A percentile compares a stretch with the other conserved stretches of the same genome.
Evolutionary conservation across 2,113 vertebrate genomes (phyloP).

Genomic region (Engystomops pustulosus): DNA sequence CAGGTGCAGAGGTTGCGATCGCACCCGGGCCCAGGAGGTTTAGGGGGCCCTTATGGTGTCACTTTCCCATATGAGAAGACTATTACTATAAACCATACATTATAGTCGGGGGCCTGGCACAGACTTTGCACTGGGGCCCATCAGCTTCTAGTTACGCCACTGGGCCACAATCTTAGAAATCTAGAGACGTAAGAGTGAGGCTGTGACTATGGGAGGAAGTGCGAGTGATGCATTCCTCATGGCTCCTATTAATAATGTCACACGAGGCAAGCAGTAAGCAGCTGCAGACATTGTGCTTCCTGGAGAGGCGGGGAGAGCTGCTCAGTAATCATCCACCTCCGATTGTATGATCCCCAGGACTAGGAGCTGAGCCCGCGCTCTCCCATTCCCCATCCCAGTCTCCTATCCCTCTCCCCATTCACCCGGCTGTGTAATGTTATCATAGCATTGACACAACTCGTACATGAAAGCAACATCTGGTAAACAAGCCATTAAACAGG

Average conservation of each 20-base stretch:
- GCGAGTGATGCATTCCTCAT: background rate
- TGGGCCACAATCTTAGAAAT: background rate
- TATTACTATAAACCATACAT: no score
- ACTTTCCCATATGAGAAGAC: no score
- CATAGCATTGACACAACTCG: background rate
- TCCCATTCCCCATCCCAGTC: background rate
- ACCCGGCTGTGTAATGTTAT: background rate
- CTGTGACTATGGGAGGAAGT: background rate
- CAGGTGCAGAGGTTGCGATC: no score
- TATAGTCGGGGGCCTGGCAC: no score
- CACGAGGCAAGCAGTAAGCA: constrained; percentile 40
- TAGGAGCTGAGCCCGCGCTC: background rate
- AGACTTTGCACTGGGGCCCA: no score
- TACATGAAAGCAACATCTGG: constrained; percentile 22
- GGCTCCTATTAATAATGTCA: constrained; percentile 25
- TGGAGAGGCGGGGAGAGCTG: constrained; percentile 40
- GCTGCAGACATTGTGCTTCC: constrained; percentile 52
- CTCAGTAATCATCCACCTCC: background rate
- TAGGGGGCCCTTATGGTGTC: no score
- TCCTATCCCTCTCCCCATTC: background rate
- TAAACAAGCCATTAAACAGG: constrained; percentile 38
- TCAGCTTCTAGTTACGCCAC: no score
- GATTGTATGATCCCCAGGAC: constrained; percentile 32
- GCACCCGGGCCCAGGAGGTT: no score
- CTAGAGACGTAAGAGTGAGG: background rate